Percentiles rank a stretch among this genome's conserved stretches.
phyloP scores from a whole-genome alignment of 2,113 vertebrate genomes.

The Austrofundulus limnaeus region DNA sequence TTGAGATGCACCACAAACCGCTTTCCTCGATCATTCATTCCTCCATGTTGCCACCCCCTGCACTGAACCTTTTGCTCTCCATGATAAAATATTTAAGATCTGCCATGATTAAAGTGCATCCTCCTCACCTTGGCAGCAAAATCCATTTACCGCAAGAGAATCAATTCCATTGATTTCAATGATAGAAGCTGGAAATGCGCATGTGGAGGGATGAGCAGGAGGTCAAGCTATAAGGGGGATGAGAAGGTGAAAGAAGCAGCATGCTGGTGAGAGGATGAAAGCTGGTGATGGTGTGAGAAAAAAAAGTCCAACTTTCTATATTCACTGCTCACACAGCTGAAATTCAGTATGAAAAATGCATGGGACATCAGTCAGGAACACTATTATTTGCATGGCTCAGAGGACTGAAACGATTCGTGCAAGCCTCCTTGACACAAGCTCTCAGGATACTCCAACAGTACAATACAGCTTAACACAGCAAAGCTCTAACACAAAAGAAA shows the following conservation, averaged over 20 bases:
- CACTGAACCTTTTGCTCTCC: conserved; percentile 68
- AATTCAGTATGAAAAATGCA: conserved; percentile 73
- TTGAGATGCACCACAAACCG: conserved; percentile 43
- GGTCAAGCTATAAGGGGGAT: conserved; percentile 56
- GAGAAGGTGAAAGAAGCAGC: conserved; percentile 44
- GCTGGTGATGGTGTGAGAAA: not conserved
- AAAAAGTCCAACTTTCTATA: conserved; percentile 34
- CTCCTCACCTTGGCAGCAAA: conserved; percentile 76
- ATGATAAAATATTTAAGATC: conserved; percentile 80
- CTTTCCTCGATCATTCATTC: conserved; percentile 39
- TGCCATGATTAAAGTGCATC: conserved; percentile 77
- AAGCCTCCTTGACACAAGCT: conserved; percentile 55
- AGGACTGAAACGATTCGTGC: conserved; percentile 48
- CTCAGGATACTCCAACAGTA: conserved; percentile 39
- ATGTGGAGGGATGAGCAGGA: conserved; percentile 41
- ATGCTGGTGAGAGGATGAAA: conserved; percentile 8
- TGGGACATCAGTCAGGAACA: conserved; percentile 66
- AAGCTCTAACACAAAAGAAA: conserved; percentile 30
- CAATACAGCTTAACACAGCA: conserved; percentile 45
- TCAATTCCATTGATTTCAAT: conserved; percentile 76
- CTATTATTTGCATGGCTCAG: conserved; percentile 72
- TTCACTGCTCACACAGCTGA: conserved; percentile 44
- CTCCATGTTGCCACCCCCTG: conserved; percentile 51
- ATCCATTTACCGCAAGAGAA: conserved; percentile 74
- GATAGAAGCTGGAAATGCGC: conserved; percentile 64